A percentile compares a stretch with the other conserved stretches of the same genome.
Conservation (phyloP, 2,888 invertebrate species). For the Pandemis cinnamomeana region DNA sequence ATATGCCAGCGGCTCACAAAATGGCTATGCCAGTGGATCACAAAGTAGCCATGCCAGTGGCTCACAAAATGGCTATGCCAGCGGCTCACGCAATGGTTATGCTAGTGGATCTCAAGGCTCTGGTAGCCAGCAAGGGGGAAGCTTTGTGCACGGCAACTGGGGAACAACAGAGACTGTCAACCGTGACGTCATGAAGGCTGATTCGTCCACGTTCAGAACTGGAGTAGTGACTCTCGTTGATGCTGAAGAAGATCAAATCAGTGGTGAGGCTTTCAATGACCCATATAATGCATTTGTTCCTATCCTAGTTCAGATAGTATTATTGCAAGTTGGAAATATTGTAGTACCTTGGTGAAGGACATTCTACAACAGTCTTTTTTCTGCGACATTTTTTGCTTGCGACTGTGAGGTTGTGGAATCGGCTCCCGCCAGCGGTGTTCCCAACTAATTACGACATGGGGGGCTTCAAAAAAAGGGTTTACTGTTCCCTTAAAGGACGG, state of each 20-base stretch:
- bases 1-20: background rate
- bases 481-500: no score
- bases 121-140: conserved; percentile 51
- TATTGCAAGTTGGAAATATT: no score
- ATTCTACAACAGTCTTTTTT: no score
- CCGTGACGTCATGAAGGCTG: conserved; percentile 73
- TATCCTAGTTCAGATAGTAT: no score
- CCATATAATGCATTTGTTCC: no score
- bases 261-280: conserved; percentile 50
- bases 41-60: conserved; percentile 2
- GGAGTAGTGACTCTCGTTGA: conserved; percentile 66
- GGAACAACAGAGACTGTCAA: conserved; percentile 80
- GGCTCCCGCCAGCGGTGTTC: no score
- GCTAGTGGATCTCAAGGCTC: conserved; percentile 18
- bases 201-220: conserved; percentile 67
- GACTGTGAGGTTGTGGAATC: no score
- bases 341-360: no score
- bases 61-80: conserved; percentile 1
- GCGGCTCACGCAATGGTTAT: background rate
- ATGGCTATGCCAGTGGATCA: conserved; percentile 1
- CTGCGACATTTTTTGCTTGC: no score
- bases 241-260: conserved; percentile 70
- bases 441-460: no score
- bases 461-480: no score
- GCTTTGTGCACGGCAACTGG: conserved; percentile 73